Evolutionary conservation across 2,797 vertebrate species (phyloP).

Genomic region (Hippoglossus hippoglossus): DNA sequence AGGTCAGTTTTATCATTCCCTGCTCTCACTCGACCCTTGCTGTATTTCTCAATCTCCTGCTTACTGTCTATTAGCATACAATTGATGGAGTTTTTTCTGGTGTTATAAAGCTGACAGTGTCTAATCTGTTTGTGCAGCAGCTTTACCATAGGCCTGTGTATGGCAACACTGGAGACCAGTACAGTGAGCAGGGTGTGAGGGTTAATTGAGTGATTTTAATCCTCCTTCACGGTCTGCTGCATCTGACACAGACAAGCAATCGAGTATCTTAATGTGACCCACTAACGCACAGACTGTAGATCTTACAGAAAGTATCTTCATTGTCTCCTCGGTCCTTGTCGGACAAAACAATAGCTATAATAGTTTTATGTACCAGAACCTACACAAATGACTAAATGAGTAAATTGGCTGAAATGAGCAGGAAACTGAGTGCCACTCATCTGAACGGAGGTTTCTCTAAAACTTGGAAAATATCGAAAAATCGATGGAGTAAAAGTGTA

Average conservation of each 20-base stretch:
- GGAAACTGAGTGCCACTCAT: too few species aligned
- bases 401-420: too few species aligned
- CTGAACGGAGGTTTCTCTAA: too few species aligned
- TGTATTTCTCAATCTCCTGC: neutral
- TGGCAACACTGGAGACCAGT: constrained; percentile 46
- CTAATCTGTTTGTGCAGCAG: constrained; percentile 37
- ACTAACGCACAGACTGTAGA: constrained; percentile 20
- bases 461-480: too few species aligned
- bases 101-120: neutral
- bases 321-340: neutral
- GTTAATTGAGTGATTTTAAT: constrained; percentile 73
- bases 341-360: neutral
- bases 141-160: constrained; percentile 18
- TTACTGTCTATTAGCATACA: neutral
- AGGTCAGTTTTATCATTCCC: constrained; percentile 52
- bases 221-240: constrained; percentile 76
- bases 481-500: too few species aligned
- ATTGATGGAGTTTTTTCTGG: neutral
- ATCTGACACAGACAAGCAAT: constrained; percentile 54
- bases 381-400: too few species aligned
- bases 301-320: neutral
- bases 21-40: neutral
- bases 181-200: constrained; percentile 39
- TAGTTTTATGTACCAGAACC: too few species aligned
- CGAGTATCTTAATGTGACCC: constrained; percentile 58